A percentile compares a stretch with the other conserved stretches of the same genome.
Evolutionary conservation across 2,888 invertebrate species (phyloP).

Genomic region (Hyposoter dolosus): DNA sequence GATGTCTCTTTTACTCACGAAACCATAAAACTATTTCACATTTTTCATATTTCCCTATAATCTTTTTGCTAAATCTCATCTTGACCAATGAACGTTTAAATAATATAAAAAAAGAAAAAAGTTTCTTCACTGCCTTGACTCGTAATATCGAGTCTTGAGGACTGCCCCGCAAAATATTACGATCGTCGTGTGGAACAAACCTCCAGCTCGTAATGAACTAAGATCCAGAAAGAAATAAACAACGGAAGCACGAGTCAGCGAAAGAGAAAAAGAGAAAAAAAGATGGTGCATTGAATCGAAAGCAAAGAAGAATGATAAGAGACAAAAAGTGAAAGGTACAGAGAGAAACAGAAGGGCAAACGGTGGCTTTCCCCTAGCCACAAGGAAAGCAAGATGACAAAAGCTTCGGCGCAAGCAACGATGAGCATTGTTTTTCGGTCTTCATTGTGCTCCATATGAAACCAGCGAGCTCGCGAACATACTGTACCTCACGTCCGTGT

Average conservation of each 20-base stretch:
- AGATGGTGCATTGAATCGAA: constrained; percentile 30
- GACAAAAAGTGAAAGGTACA: constrained; percentile 36
- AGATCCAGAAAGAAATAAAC: constrained; percentile 3
- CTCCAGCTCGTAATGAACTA: neutral
- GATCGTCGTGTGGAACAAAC: constrained; percentile 8
- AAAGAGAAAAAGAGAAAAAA: constrained; percentile 9
- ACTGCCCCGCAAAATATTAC: neutral
- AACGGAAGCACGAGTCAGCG: constrained; percentile 3
- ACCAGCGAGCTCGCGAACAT: constrained; percentile 52
- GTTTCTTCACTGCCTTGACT: neutral
- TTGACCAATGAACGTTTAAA: neutral
- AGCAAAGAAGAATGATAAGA: constrained; percentile 60
- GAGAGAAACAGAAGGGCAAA: constrained; percentile 28
- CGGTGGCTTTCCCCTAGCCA: constrained; percentile 70
- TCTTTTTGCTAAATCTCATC: neutral
- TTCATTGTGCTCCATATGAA: constrained; percentile 67
- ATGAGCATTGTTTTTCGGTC: constrained; percentile 74
- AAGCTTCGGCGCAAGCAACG: constrained; percentile 68
- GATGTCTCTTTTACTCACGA: neutral
- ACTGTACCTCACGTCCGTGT: constrained; percentile 53
- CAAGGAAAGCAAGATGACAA: constrained; percentile 75
- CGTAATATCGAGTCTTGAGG: neutral
- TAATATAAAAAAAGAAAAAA: neutral
- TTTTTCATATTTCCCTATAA: neutral
- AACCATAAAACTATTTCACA: neutral